These are phyloP conservation scores for Pristionchus fissidentatus DNA, from an alignment of 2,888 invertebrate species.

Conservation along the genomic window DNA sequence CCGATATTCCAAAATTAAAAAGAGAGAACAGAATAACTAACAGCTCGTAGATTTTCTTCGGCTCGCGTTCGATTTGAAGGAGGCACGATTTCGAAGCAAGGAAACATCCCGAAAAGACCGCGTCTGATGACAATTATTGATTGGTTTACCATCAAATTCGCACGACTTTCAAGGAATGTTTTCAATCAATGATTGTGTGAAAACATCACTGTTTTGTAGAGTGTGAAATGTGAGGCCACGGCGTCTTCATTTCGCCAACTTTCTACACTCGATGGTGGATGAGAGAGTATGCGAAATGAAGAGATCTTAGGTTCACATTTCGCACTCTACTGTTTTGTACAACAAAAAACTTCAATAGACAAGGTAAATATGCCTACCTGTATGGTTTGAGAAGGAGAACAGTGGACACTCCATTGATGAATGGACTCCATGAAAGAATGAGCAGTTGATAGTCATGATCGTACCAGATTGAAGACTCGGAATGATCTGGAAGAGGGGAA, in stretches of 20 bases:
- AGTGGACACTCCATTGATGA: conserved; percentile 6
- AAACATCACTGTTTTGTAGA: too few relatives aligned
- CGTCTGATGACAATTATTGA: background rate
- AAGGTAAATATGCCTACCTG: background rate
- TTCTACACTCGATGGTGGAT: too few relatives aligned
- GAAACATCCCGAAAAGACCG: background rate
- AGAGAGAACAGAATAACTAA: background rate
- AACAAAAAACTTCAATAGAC: background rate
- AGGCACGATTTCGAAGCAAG: conserved; percentile 5
- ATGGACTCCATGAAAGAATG: conserved; percentile 38
- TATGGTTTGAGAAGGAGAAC: conserved; percentile 46
- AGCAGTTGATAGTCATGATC: conserved; percentile 35
- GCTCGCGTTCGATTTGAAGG: conserved; percentile 8
- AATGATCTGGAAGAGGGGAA: background rate
- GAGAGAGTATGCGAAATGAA: too few relatives aligned
- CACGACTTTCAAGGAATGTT: too few relatives aligned
- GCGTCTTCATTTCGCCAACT: too few relatives aligned
- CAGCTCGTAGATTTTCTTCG: background rate
- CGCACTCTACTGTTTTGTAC: too few relatives aligned
- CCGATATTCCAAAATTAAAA: background rate
- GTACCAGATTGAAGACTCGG: background rate
- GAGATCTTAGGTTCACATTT: too few relatives aligned
- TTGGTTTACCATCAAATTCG: background rate
- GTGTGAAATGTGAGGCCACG: too few relatives aligned
- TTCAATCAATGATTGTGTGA: too few relatives aligned